Evolutionary conservation across 2,888 invertebrate genomes (phyloP).

Genomic region (Entomobrya proxima): DNA sequence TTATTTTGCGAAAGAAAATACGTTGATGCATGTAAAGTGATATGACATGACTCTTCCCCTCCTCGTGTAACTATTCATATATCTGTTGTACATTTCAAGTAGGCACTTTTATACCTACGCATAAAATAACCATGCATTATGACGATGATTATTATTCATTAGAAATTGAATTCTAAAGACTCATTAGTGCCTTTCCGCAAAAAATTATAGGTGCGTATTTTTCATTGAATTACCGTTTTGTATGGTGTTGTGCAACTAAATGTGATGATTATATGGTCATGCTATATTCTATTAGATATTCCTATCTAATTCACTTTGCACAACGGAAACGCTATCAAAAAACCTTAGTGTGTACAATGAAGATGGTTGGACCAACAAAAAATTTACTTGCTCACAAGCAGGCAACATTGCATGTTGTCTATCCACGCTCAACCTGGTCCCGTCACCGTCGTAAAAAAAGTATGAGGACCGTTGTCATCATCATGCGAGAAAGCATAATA

Average conservation of each 20-base stretch:
- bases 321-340: constrained; percentile 54
- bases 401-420: constrained; percentile 24
- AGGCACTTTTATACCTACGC: background rate
- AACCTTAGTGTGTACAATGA: constrained; percentile 9
- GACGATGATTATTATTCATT: constrained; percentile 5
- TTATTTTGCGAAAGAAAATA: constrained; percentile 35
- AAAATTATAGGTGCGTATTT: constrained; percentile 31
- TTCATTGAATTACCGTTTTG: constrained; percentile 56
- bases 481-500: background rate
- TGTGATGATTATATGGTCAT: constrained; percentile 43
- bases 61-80: background rate
- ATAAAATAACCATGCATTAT: background rate
- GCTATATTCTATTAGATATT: constrained; percentile 55
- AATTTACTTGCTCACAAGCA: constrained; percentile 19
- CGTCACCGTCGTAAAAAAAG: background rate
- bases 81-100: background rate
- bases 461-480: constrained; percentile 4
- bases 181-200: constrained; percentile 61
- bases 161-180: constrained; percentile 62
- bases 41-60: background rate
- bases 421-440: background rate
- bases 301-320: constrained; percentile 61
- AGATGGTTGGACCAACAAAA: background rate
- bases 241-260: constrained; percentile 5
- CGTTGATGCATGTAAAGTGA: constrained; percentile 18